Base-by-base conservation (phyloP, 53 echinoderm and acorn worm genomes). In the Arbacia lixula region DNA sequence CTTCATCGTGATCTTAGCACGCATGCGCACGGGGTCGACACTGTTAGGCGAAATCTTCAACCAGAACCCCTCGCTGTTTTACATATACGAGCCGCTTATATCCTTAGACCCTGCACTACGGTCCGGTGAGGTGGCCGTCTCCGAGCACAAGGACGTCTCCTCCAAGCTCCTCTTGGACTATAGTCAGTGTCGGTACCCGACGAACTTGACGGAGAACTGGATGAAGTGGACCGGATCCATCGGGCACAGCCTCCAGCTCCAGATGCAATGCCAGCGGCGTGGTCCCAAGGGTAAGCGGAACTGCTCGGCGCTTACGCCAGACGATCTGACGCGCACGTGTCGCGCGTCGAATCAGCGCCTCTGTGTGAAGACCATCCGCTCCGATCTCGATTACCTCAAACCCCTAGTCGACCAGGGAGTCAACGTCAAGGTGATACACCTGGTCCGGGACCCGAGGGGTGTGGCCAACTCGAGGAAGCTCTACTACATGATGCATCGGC, bases 1-100 rank as follows among this genome's bases (percentile, higher is more conserved):
- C 2, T 71, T 78, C 30, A 42, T 95, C 12, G 93, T 95, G 38
- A 68, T 95, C 2, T 36, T 95, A 46, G 96, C 91, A 0, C 62
- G 91, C 5, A 96, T 96, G 96, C 72, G 96, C 38, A 96, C 96
- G 6, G 96, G 96, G 24, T 96, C 96, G 12, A 91, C 93, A 6
- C 50, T 96, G 38, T 73, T 93, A 6, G 96, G 96, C 8, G 96
- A 96, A 85, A 93, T 96, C 5, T 85, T 96, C 21, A 96, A 96
- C 80, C 96, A 96, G 79, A 96, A 96, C 69, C 85, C 81, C 12
- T 52, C 85, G 36, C 53, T 96, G 33, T 91, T 93, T 51, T 96
- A 88, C 25, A 43, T 96, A 8, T 96, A 91, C 83, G 96, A 96
- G 65, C 96, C 96, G 0, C 79, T 96, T 26, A 93, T 93, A 49